Base-by-base conservation (phyloP, 2,888 invertebrate species). In the Tinea pellionella region DNA sequence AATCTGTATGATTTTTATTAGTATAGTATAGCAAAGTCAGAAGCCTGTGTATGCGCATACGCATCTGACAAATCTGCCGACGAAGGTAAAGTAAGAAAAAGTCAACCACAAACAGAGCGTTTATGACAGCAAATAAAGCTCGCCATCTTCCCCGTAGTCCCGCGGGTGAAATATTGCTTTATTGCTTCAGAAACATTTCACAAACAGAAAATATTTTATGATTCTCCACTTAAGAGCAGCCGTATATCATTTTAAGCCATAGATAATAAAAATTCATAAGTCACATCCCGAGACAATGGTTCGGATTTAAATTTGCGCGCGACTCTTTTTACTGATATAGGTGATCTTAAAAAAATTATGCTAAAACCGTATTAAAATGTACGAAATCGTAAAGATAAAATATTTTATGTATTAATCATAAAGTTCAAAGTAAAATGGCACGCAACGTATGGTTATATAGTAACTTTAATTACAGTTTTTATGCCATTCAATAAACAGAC, bases 141-240 rank as follows among this genome's bases (percentile, higher is more conserved):
- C 74, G 80, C 77, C 80, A 78, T 83, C 81, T 87, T 83, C 82
- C 79, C 81, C 81, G 85, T 80, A 82, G 83, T 78, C 83, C 78
- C 80, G 80, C 84, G 84, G 84, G 30, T 87, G 86, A 87, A 82
- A 86, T 87, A 87, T 86, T 86, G 86, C 87, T 87, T 86, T 87
- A 87, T 87, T 86, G 86, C 87, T 76, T 84, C 84, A 83, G 86
- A 85, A 86, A 87, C 86, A 86, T 87, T 86, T 85, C 82, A 84
- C 87, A 87, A 86, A 87, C 87, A 85, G 86, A 86, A 86, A 86
- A 87, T 85, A 86, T 87, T 87, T 87, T 87, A 87, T 84, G 86
- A 86, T 86, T 82, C 85, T 76, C 82, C 80, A 84, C 80, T 87
- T 86, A 84, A 86, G 82, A 83, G 82, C 76, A 75, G 80, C 65